These are phyloP conservation scores for Galeruca laticollis DNA, from an alignment of 2,888 invertebrate species.

Conservation along the genomic window DNA sequence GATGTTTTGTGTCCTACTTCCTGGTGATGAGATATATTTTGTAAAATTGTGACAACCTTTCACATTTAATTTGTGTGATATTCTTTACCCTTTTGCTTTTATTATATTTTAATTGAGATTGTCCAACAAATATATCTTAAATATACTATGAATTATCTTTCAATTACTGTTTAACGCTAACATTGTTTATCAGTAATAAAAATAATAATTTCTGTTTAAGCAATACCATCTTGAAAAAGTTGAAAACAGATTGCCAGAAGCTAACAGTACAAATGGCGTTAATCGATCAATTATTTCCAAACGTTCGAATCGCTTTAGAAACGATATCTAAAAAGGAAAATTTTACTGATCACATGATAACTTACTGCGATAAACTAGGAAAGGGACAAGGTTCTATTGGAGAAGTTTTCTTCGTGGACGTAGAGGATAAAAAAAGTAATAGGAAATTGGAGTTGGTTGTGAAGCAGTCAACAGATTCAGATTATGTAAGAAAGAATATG, in stretches of 20 bases:
- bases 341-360: slow-evolving; percentile 1
- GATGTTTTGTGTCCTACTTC: no score
- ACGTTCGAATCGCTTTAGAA: not conserved
- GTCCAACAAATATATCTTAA: no score
- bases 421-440: slow-evolving; percentile 26
- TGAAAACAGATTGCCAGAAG: not conserved
- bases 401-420: slow-evolving; percentile 29
- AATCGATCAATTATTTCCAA: not conserved
- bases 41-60: no score
- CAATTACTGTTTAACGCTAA: no score
- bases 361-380: not conserved
- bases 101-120: no score
- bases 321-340: slow-evolving; percentile 3
- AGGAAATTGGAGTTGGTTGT: slow-evolving; percentile 19
- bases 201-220: not conserved
- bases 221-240: not conserved
- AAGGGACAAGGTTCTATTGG: slow-evolving; percentile 37
- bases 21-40: no score
- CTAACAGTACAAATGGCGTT: not conserved
- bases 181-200: no score
- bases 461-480: slow-evolving; percentile 29
- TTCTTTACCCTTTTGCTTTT: no score
- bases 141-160: no score
- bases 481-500: slow-evolving; percentile 17
- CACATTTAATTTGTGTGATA: no score